These are phyloP conservation scores for Drosophila bipectinata DNA, from an alignment of 1,140 invertebrate genomes.

Conservation along the genomic window DNA sequence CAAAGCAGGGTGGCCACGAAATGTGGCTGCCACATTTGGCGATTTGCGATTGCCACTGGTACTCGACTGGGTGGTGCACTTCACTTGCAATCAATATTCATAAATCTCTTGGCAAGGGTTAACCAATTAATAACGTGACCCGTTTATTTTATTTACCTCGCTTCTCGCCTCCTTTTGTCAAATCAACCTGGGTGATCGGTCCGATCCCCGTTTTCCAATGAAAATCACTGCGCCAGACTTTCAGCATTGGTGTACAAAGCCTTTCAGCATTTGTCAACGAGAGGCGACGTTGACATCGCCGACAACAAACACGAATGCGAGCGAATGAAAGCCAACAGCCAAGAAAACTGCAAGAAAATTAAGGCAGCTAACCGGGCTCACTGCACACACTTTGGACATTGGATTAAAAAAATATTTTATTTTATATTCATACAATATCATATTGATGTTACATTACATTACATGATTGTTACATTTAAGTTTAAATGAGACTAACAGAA, in stretches of 20 bases:
- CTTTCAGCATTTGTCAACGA: constrained; percentile 76
- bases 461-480: too few relatives aligned
- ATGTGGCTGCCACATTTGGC: constrained; percentile 46
- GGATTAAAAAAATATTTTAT: not conserved
- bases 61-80: constrained; percentile 46
- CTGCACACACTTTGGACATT: constrained; percentile 24
- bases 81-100: constrained; percentile 77
- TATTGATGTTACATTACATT: too few relatives aligned
- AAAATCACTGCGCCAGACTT: constrained; percentile 57
- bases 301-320: constrained; percentile 61
- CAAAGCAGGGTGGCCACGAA: constrained; percentile 19
- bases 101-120: constrained; percentile 76
- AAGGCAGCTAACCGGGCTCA: constrained; percentile 61
- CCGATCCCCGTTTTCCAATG: constrained; percentile 60
- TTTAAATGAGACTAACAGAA: too few relatives aligned
- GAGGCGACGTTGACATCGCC: constrained; percentile 64
- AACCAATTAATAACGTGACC: constrained; percentile 82
- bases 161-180: constrained; percentile 40
- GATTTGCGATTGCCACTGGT: constrained; percentile 15
- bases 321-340: constrained; percentile 57
- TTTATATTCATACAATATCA: too few relatives aligned
- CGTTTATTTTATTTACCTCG: constrained; percentile 59
- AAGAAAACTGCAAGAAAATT: constrained; percentile 81
- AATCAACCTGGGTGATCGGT: constrained; percentile 79
- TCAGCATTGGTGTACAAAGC: constrained; percentile 58